These are phyloP conservation scores for Galago senegalensis DNA, from an alignment of 2,797 vertebrate species.

Conservation along the genomic window DNA sequence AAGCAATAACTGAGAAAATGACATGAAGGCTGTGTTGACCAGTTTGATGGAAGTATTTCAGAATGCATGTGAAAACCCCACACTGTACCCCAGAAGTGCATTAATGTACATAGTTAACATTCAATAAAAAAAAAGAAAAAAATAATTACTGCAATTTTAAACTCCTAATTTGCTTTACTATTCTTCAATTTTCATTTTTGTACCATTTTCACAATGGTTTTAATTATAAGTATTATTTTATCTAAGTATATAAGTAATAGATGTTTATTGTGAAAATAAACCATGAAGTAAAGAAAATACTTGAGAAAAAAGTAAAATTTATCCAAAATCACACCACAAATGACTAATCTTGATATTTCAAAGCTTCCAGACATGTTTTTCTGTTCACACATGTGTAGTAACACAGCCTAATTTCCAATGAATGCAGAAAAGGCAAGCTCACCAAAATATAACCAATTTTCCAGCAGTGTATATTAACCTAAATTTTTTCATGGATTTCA, in stretches of 20 bases:
- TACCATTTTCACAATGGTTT: not conserved
- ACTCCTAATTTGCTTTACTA: conserved; percentile 1
- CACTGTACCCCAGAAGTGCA: too few relatives aligned
- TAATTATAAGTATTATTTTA: not conserved
- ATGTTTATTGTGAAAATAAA: conserved; percentile 1
- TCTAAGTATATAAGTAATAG: not conserved
- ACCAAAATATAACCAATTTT: not conserved
- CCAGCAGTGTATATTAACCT: not conserved
- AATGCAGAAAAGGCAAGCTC: not conserved
- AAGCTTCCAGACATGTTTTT: not conserved
- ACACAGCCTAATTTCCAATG: conserved; percentile 18
- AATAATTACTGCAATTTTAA: not conserved
- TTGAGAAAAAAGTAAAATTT: conserved; percentile 36
- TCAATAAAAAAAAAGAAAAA: too few relatives aligned
- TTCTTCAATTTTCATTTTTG: conserved; percentile 17
- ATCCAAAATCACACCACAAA: not conserved
- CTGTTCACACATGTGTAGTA: not conserved
- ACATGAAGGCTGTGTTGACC: too few relatives aligned
- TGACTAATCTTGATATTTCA: not conserved
- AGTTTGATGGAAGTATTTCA: too few relatives aligned
- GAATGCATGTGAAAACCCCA: too few relatives aligned
- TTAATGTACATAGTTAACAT: too few relatives aligned
- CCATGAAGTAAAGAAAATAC: not conserved
- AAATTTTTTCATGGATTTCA: conserved; percentile 2
- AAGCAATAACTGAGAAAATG: too few relatives aligned